Evolutionary conservation across 2,113 vertebrate species (phyloP).

Genomic region (Zosterops pallidus): DNA sequence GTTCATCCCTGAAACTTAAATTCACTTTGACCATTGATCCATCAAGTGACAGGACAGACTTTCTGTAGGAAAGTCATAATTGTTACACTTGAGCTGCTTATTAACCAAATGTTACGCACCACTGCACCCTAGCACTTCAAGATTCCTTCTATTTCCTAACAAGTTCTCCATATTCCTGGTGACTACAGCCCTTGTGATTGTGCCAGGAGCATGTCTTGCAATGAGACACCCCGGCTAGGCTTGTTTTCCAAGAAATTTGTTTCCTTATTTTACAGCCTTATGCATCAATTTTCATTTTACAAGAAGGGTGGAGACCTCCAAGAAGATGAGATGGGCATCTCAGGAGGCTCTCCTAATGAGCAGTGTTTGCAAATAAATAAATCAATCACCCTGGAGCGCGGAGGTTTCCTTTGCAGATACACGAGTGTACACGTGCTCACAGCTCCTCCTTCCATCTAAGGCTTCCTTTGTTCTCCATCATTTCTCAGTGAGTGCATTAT

Average conservation of each 20-base stretch:
- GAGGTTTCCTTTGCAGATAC: neutral
- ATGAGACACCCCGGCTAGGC: neutral
- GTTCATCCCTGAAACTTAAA: neutral
- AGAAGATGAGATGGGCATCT: neutral
- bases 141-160: neutral
- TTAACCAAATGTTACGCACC: neutral
- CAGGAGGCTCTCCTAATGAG: neutral
- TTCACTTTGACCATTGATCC: neutral
- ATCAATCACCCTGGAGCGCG: neutral
- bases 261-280: slow-evolving; percentile 8
- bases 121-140: neutral
- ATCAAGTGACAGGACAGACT: neutral
- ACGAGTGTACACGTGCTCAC: neutral
- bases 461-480: neutral
- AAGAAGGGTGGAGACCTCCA: neutral
- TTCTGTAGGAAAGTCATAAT: neutral
- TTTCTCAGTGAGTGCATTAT: neutral
- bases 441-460: neutral
- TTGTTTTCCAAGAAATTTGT: slow-evolving; percentile 19
- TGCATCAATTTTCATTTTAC: neutral
- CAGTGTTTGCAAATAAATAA: neutral
- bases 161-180: neutral
- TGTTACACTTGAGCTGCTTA: neutral
- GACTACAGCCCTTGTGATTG: neutral
- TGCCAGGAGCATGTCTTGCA: neutral